Evolutionary conservation across 2,888 invertebrate genomes (phyloP).

Genomic region (Elgonia sp.): DNA sequence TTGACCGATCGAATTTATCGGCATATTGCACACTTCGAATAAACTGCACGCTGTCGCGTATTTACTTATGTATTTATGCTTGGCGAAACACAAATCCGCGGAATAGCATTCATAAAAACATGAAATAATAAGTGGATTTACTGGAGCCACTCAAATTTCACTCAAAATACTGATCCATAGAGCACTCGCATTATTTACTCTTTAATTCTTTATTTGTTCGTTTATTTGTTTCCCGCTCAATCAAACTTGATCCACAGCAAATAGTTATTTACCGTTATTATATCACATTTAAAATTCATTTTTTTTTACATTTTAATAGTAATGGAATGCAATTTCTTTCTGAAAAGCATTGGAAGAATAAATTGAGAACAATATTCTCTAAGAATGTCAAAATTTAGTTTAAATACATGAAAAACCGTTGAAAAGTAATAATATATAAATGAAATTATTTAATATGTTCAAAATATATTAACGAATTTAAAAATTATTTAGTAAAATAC

Average conservation of each 20-base stretch:
- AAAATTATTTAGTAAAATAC: too few relatives aligned
- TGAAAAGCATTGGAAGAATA: not conserved
- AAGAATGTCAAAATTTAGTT: too few relatives aligned
- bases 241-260: not conserved
- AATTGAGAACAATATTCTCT: too few relatives aligned
- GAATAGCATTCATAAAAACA: constrained; percentile 42
- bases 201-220: constrained; percentile 2
- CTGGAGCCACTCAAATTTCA: constrained; percentile 11
- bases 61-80: constrained; percentile 53
- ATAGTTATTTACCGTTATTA: not conserved
- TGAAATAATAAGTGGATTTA: constrained; percentile 41
- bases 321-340: not conserved
- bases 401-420: too few relatives aligned
- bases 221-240: constrained; percentile 4
- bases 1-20: constrained; percentile 32
- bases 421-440: too few relatives aligned
- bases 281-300: not conserved
- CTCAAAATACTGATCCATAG: not conserved
- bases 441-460: too few relatives aligned
- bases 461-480: too few relatives aligned
- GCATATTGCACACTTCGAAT: constrained; percentile 22
- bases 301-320: not conserved
- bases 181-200: constrained; percentile 2
- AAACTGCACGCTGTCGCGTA: constrained; percentile 24
- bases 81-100: constrained; percentile 18